phyloP scores from a whole-genome alignment of 2,113 vertebrate genomes.

The Deroptyus accipitrinus region DNA sequence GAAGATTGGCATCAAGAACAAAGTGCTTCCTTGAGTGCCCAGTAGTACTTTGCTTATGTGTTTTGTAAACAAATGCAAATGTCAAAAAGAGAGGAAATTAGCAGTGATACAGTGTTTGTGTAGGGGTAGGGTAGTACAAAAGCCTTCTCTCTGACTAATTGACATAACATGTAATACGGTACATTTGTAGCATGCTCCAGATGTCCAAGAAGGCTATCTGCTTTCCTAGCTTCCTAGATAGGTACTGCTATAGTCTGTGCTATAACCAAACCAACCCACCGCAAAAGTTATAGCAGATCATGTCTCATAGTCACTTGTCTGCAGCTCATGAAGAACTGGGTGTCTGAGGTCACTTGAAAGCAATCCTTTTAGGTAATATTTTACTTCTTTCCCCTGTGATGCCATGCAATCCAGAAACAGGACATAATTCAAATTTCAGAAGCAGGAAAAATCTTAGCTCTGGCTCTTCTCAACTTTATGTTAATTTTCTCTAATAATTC shows the following conservation, averaged over 20 bases:
- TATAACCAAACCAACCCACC: neutral
- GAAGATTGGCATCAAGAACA: neutral
- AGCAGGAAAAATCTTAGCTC: neutral
- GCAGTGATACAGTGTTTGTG: neutral
- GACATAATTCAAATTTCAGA: neutral
- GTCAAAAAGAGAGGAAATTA: neutral
- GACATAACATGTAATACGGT: neutral
- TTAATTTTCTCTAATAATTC: neutral
- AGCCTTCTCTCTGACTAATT: neutral
- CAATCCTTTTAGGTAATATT: neutral
- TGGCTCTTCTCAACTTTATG: neutral
- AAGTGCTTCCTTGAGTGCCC: neutral
- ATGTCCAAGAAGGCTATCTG: neutral
- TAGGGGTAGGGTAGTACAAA: neutral
- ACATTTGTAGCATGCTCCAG: neutral
- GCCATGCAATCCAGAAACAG: neutral
- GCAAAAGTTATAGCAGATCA: neutral
- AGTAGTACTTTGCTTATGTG: neutral
- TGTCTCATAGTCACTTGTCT: neutral
- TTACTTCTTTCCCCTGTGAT: neutral
- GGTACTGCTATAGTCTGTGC: neutral
- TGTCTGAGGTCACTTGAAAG: neutral
- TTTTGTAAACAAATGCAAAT: neutral
- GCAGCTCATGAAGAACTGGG: neutral
- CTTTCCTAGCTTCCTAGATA: neutral